Percentiles rank a stretch among this genome's conserved stretches.
Conservation (phyloP, 37 sponge, comb jelly and placozoan genomes). For the Hormiphora californensis region DNA sequence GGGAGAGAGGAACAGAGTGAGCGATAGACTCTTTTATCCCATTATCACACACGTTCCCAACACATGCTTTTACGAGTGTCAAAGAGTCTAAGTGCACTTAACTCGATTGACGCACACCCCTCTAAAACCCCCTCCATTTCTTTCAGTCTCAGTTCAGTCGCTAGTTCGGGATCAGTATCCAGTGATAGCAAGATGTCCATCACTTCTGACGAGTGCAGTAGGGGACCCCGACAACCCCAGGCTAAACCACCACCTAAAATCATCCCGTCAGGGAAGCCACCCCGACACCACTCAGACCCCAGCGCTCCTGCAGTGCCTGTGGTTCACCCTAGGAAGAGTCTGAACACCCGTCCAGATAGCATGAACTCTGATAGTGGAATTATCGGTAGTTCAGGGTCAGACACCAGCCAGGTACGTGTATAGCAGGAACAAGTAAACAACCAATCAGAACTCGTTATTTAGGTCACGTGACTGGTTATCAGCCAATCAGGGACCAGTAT, state of each 20-base stretch:
- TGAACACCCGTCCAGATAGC: not conserved
- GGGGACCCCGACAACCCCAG: not conserved
- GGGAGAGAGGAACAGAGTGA: too few relatives aligned
- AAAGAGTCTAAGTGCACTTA: too few relatives aligned
- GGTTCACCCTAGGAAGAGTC: not conserved
- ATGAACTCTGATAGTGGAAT: constrained; percentile 31
- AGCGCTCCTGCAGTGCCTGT: too few relatives aligned
- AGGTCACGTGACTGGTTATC: too few relatives aligned
- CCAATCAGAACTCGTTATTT: too few relatives aligned
- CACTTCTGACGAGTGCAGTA: constrained; percentile 23
- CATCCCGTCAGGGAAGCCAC: not conserved
- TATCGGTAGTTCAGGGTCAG: constrained; percentile 10
- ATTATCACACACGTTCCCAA: too few relatives aligned
- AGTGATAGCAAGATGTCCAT: constrained; percentile 49
- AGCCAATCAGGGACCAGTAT: too few relatives aligned
- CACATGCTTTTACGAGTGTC: too few relatives aligned
- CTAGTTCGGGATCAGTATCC: constrained; percentile 3
- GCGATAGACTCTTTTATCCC: too few relatives aligned
- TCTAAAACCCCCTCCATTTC: not conserved
- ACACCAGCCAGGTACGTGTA: constrained; percentile 13
- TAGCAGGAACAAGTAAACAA: too few relatives aligned
- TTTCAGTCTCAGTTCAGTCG: constrained; percentile 21
- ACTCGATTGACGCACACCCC: too few relatives aligned
- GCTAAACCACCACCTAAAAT: not conserved
- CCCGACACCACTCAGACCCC: constrained; percentile 26